These are phyloP conservation scores for Calameuta pallipes DNA, from an alignment of 2,888 invertebrate genomes.

Conservation along the genomic window DNA sequence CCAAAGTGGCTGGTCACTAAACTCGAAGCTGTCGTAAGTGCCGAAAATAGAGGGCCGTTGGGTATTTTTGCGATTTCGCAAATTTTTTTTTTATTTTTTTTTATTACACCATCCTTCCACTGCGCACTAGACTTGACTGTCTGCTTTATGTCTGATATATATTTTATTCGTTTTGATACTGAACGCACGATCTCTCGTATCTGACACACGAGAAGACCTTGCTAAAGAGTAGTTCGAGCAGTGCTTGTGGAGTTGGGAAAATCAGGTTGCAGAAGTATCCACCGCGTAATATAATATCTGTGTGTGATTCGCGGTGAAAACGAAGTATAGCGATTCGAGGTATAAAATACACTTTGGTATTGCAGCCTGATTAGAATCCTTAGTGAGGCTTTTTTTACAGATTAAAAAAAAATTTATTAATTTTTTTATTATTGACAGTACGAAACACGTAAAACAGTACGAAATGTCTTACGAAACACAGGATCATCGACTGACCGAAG, in stretches of 20 bases:
- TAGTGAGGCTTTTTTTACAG: neutral
- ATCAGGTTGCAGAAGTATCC: neutral
- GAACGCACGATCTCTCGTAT: neutral
- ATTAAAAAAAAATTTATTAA: neutral
- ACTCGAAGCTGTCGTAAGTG: neutral
- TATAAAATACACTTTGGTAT: neutral
- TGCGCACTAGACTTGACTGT: neutral
- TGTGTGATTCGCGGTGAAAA: neutral
- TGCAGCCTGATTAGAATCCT: neutral
- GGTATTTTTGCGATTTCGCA: neutral
- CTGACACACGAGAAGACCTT: neutral
- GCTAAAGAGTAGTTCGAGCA: neutral
- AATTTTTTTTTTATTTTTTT: neutral
- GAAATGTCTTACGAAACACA: neutral
- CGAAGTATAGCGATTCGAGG: neutral
- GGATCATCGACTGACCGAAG: neutral
- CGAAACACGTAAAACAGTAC: too few species aligned
- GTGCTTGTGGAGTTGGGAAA: neutral
- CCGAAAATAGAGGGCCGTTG: neutral
- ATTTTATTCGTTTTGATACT: neutral
- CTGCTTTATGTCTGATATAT: neutral
- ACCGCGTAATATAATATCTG: neutral
- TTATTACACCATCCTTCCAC: neutral
- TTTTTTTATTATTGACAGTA: neutral
- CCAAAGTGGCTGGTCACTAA: neutral